Percentiles rank a stretch among this genome's conserved stretches.
Conservation (phyloP, 2,797 vertebrate species). For the Enteromius fasciolatus region DNA sequence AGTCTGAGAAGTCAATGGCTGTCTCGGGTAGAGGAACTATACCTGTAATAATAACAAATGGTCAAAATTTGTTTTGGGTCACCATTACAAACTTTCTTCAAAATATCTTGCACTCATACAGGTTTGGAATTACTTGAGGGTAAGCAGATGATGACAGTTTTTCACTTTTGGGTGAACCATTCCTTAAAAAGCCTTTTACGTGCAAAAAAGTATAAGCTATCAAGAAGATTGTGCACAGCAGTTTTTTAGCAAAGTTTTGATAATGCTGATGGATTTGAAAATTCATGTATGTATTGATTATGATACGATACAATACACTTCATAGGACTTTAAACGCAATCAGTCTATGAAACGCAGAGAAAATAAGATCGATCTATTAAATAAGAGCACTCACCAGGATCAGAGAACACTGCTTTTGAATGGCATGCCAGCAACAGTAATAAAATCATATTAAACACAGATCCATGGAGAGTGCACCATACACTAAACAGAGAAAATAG, state of each 20-base stretch:
- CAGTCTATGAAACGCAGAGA: background rate
- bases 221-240: background rate
- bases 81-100: too few relatives aligned
- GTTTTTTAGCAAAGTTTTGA: background rate
- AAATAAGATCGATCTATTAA: background rate
- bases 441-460: slow-evolving; percentile 79
- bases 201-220: background rate
- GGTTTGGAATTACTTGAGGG: too few relatives aligned
- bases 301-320: background rate
- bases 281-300: background rate
- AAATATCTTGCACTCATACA: too few relatives aligned
- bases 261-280: background rate
- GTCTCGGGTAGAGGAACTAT: slow-evolving; percentile 82
- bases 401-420: slow-evolving; percentile 82
- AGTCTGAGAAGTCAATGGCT: slow-evolving; percentile 84
- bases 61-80: background rate
- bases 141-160: too few relatives aligned
- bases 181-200: background rate
- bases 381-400: slow-evolving; percentile 75
- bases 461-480: slow-evolving; percentile 80
- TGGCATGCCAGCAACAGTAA: slow-evolving; percentile 82
- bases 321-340: background rate
- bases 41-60: slow-evolving; percentile 63
- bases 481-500: slow-evolving; percentile 65
- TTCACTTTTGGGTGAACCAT: too few relatives aligned